Evolutionary conservation across 1,140 invertebrate genomes (phyloP).

Genomic region (Ceratina calcarata): DNA sequence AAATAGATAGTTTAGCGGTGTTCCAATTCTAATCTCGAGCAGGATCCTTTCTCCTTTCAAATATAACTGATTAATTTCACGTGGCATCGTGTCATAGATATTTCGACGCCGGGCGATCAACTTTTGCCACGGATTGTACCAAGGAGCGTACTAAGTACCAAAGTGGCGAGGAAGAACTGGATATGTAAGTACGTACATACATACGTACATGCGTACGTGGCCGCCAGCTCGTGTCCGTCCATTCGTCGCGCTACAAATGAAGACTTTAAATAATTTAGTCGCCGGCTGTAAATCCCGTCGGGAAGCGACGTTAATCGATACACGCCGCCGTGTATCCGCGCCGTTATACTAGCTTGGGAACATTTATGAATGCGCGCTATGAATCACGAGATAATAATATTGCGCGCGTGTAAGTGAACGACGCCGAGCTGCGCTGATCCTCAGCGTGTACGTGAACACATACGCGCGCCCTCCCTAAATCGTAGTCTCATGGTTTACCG

Average conservation of each 20-base stretch:
- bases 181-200: not conserved
- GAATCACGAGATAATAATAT: slow-evolving; percentile 77
- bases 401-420: slow-evolving; percentile 2
- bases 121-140: slow-evolving; percentile 56
- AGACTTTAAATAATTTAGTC: slow-evolving; percentile 78
- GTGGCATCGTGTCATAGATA: too few relatives aligned
- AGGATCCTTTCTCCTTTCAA: too few relatives aligned
- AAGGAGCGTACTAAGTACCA: slow-evolving; percentile 30
- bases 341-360: slow-evolving; percentile 63
- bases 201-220: slow-evolving; percentile 46
- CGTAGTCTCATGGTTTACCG: slow-evolving; percentile 37
- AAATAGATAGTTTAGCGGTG: too few relatives aligned
- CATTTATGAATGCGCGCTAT: slow-evolving; percentile 76
- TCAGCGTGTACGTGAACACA: not conserved
- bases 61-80: too few relatives aligned
- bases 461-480: slow-evolving; percentile 49
- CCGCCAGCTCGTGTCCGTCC: slow-evolving; percentile 62
- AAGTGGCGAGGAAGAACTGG: slow-evolving; percentile 61
- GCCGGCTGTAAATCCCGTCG: slow-evolving; percentile 71
- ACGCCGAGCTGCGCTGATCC: too few relatives aligned
- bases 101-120: slow-evolving; percentile 3
- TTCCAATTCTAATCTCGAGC: too few relatives aligned
- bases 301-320: slow-evolving; percentile 77
- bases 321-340: slow-evolving; percentile 64
- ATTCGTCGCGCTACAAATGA: slow-evolving; percentile 71